Evolutionary conservation across 92 coral and sea anemone species (phyloP), one percentile per base, ranked within the genome.

Genomic region (Palythoa heliodiscus): DNA sequence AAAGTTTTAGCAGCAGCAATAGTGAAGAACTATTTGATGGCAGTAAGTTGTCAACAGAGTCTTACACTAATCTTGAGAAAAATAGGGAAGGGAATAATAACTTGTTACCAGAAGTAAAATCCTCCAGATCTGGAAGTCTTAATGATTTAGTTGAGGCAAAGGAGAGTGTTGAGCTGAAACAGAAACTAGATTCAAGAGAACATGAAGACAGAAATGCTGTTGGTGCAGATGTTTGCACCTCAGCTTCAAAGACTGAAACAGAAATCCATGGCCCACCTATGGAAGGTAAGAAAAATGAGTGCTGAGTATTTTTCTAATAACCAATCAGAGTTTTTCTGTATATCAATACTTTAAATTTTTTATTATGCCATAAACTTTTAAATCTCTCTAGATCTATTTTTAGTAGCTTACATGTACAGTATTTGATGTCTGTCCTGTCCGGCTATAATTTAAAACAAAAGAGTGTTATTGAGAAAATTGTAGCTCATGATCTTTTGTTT

Each of bases 141-240:
- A 64, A 78, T 23, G 68, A 68, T 22, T 89, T 66, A 11, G 53
- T 76, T 48, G 40, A 80, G 84, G 89, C 85, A 68, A 88, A 82
- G 12, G 76, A 81, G 82, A 83, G 55, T 68, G 75, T 70, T 68
- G 81, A 83, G 70, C 76, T 47, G n/a, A 19, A 57, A 17, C 58
- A 52, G 35, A 64, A 35, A 11, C 24, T 78, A 67, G 54, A 11
- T 50, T 11, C 23, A 23, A 77, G 70, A 54, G 75, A 66, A 60
- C n/a, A 60, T 50, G 78, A 53, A 19, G 86, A 79, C 17, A 87
- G 87, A 64, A 88, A 64, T 74, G 80, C 75, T 38, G 60, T 55
- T 12, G 86, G 81, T 8, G 86, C 70, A 77, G 89, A 47, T 82
- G 88, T 61, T 50, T 84, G 35, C 37, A 40, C 12, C 40, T 52